Base-by-base conservation (phyloP, 2,113 vertebrate genomes). In the Onychostruthus taczanowskii region DNA sequence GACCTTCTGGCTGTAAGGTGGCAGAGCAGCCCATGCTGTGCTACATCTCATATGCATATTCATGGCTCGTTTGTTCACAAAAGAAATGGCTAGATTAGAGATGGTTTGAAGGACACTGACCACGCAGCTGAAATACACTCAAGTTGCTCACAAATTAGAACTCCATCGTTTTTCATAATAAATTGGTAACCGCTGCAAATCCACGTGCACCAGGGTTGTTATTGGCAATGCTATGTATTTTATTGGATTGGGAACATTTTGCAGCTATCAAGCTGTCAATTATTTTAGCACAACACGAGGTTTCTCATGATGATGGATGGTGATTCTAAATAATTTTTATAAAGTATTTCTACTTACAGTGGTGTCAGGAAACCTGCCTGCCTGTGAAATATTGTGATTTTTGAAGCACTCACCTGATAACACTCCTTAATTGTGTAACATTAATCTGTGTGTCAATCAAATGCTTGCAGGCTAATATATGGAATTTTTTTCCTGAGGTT, bases 281-380 rank as follows among this genome's bases (percentile, higher is more conserved):
- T 97, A 93, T 85, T 95, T 93, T 91, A 91, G 82, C 82, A 84
- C 76, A 96, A 97, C 81, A 90, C 84, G 46, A 77, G 63, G 56
- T 84, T 96, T 94, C 91, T 94, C 59, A 41, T 64, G 46, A 90
- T 93, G 88, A 97, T 96, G 94, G 90, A 96, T 93, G 89, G 73
- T 89, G 81, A 93, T 94, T 96, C 89, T 93, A 96, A 97, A 95
- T 95, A 91, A 93, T 94, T 97, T 96, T 94, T 94, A 87, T 85
- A 92, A 97, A 94, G 92, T 90, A 93, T 95, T 96, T 94, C 96
- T 89, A 87, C 92, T 96, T 97, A 91, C 63, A 2, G 2, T 56
- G 28, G 76, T 96, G 91, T 96, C 94, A 96, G 62, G 37, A 93
- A 97, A 53, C 66, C 88, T 93, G 77, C 79, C 61, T 93, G 93